phyloP scores from a whole-genome alignment of 1,140 invertebrate species.

The Caenorhabditis brenneri region DNA sequence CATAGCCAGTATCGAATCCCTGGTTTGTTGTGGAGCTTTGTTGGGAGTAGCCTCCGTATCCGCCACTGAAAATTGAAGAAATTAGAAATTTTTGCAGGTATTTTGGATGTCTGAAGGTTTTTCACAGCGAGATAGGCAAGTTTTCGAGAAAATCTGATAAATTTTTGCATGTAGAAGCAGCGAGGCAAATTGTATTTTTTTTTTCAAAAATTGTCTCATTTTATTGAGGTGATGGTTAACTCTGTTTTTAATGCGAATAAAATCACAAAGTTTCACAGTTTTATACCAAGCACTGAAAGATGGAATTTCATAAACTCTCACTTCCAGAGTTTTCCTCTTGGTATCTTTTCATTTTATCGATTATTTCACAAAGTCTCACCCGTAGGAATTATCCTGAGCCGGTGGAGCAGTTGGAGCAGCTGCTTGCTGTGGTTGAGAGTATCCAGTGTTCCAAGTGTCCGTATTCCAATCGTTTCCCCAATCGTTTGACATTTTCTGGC shows the following conservation, averaged over 20 bases:
- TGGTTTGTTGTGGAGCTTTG: not conserved
- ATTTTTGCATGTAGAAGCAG: too few species aligned
- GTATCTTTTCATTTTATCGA: too few species aligned
- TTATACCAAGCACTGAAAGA: too few species aligned
- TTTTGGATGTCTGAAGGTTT: too few species aligned
- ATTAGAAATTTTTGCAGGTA: too few species aligned
- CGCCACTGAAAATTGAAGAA: not conserved
- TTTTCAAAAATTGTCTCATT: too few species aligned
- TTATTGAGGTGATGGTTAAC: too few species aligned
- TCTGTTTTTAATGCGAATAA: not conserved
- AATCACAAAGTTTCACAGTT: not conserved
- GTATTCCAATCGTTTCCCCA: slow-evolving; percentile 45
- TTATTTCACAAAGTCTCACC: not conserved
- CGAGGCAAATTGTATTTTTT: too few species aligned
- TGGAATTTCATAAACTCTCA: too few species aligned
- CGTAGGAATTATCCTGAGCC: not conserved
- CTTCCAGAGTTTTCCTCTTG: too few species aligned
- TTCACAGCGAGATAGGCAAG: too few species aligned
- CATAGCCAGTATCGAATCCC: slow-evolving; percentile 9
- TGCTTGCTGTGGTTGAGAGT: slow-evolving; percentile 13
- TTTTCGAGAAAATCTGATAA: too few species aligned
- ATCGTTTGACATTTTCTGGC: slow-evolving; percentile 23
- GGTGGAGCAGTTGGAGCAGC: not conserved
- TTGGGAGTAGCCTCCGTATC: not conserved
- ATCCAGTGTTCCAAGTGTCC: slow-evolving; percentile 29